A percentile compares a stretch with the other conserved stretches of the same genome.
Evolutionary conservation across 2,113 vertebrate species (phyloP).

Genomic region (Salvelinus alpinus): DNA sequence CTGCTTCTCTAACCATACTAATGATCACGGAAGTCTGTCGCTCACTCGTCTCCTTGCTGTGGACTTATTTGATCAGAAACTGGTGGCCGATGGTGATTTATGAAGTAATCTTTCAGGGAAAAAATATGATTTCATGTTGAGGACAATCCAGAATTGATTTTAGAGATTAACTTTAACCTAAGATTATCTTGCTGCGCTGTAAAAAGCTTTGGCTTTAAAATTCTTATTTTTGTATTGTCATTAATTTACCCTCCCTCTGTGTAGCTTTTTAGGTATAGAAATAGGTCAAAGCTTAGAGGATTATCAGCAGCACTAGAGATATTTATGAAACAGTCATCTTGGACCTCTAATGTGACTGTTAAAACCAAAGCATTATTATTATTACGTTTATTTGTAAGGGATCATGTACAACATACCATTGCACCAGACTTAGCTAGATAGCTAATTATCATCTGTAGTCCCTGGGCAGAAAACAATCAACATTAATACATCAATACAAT

Average conservation of each 20-base stretch:
- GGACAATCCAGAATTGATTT: background rate
- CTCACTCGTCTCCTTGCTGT: background rate
- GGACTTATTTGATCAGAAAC: background rate
- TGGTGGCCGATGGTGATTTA: no score
- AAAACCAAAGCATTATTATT: background rate
- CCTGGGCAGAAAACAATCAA: no score
- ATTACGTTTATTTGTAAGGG: background rate
- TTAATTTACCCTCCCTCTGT: background rate
- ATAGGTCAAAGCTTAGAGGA: background rate
- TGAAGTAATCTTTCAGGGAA: no score
- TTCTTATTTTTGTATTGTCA: background rate
- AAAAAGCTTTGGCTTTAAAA: background rate
- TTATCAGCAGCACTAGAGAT: background rate
- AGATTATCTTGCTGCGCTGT: constrained; percentile 1
- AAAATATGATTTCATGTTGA: background rate
- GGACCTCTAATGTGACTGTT: background rate
- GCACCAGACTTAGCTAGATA: no score
- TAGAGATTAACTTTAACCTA: background rate
- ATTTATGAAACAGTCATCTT: background rate
- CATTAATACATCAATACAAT: no score
- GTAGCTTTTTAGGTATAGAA: background rate
- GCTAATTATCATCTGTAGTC: no score
- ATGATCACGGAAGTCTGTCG: background rate
- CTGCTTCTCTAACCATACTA: background rate
- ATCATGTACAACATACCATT: background rate